A percentile compares a stretch with the other conserved stretches of the same genome.
These are phyloP conservation scores for Tor tambroides DNA, from an alignment of 2,113 vertebrate species.

Conservation along the genomic window DNA sequence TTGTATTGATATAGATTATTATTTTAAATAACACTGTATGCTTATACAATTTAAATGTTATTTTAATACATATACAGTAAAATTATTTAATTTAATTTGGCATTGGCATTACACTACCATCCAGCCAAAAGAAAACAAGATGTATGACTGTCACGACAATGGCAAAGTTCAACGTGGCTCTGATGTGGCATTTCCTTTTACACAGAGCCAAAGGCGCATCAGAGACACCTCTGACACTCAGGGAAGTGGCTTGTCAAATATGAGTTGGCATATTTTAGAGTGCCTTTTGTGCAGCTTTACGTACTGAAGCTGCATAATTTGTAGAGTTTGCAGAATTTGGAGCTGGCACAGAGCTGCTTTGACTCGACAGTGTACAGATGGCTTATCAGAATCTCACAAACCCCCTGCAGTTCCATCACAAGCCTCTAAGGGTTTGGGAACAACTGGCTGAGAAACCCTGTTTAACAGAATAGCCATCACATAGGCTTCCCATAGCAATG, in stretches of 20 bases:
- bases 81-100: background rate
- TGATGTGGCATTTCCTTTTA: background rate
- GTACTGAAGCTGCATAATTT: background rate
- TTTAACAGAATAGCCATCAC: background rate
- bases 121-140: background rate
- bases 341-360: slow-evolving; percentile 21
- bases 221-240: background rate
- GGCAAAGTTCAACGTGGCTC: background rate
- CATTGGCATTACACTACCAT: background rate
- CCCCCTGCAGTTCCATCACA: background rate
- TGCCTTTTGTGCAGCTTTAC: background rate
- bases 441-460: slow-evolving; percentile 3
- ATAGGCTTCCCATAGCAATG: background rate
- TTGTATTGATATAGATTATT: background rate
- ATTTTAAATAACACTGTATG: background rate
- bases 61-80: background rate
- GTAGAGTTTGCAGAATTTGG: background rate
- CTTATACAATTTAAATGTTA: no score
- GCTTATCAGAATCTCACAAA: background rate
- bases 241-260: slow-evolving; percentile 24
- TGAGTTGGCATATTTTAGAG: slow-evolving; percentile 21
- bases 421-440: background rate
- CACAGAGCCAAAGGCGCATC: background rate
- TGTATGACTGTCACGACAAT: background rate
- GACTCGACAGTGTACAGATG: background rate